phyloP scores from a whole-genome alignment of 2,888 invertebrate genomes.

The Melanchra persicariae region DNA sequence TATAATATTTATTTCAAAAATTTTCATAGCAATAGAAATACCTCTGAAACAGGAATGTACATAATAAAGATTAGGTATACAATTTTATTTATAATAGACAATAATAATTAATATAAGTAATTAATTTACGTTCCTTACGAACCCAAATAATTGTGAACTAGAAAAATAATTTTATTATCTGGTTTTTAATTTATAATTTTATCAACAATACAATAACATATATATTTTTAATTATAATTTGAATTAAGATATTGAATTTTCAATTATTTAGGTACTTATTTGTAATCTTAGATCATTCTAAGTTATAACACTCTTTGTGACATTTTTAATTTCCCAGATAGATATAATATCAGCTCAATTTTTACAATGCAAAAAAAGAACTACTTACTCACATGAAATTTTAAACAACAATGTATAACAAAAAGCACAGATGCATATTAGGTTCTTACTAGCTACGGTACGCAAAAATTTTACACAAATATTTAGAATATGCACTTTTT shows the following conservation, averaged over 20 bases:
- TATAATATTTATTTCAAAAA: slow-evolving; percentile 62
- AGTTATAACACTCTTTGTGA: slow-evolving; percentile 41
- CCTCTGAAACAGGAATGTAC: slow-evolving; percentile 73
- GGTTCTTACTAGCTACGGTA: slow-evolving; percentile 7
- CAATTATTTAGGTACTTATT: slow-evolving; percentile 47
- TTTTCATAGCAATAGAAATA: slow-evolving; percentile 68
- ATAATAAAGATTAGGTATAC: slow-evolving; percentile 66
- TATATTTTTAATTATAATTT: slow-evolving; percentile 63
- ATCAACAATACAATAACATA: slow-evolving; percentile 61
- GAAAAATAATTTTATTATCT: slow-evolving; percentile 72
- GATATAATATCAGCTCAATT: slow-evolving; percentile 32
- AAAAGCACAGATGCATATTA: slow-evolving; percentile 18
- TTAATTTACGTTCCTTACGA: slow-evolving; percentile 66
- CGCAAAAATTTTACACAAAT: slow-evolving; percentile 38
- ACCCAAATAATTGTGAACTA: slow-evolving; percentile 69
- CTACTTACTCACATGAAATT: slow-evolving; percentile 29
- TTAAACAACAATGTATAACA: slow-evolving; percentile 25
- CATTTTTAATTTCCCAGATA: slow-evolving; percentile 31
- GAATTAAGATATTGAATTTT: slow-evolving; percentile 64
- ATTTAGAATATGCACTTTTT: slow-evolving; percentile 37
- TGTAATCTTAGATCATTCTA: slow-evolving; percentile 31
- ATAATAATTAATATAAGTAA: slow-evolving; percentile 64
- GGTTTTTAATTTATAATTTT: slow-evolving; percentile 63
- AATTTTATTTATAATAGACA: slow-evolving; percentile 54
- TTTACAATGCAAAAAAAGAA: slow-evolving; percentile 25